Evolutionary conservation across 2,113 vertebrate genomes (phyloP).

Genomic region (Madoqua kirkii): DNA sequence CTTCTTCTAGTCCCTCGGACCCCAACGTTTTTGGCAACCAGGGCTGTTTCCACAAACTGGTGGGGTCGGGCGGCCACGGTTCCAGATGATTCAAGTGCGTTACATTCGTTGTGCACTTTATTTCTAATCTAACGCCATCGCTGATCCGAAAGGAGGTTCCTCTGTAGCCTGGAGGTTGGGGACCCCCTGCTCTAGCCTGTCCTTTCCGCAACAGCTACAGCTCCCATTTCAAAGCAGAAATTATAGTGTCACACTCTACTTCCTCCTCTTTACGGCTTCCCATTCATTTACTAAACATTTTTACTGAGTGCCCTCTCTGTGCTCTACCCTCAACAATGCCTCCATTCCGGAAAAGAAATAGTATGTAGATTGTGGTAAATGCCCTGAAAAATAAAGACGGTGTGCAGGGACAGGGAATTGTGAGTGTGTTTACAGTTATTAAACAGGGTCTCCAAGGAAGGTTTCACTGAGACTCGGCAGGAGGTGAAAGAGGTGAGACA

Average conservation of each 20-base stretch:
- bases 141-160: not conserved
- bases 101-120: not conserved
- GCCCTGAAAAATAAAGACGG: not conserved
- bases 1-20: not conserved
- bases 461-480: not conserved
- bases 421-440: not conserved
- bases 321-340: not conserved
- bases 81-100: not conserved
- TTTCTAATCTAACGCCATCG: not conserved
- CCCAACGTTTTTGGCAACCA: not conserved
- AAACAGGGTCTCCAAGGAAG: not conserved
- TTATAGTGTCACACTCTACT: not conserved
- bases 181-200: not conserved
- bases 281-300: not conserved
- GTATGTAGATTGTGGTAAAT: not conserved
- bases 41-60: not conserved
- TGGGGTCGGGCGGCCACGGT: accelerated
- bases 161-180: not conserved
- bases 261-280: not conserved
- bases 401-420: not conserved
- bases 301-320: not conserved
- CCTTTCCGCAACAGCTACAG: not conserved
- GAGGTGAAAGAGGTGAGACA: not conserved
- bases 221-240: constrained; percentile 6
- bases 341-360: not conserved